Base-by-base conservation (phyloP, 1,140 invertebrate genomes). In the Frieseomelitta varia region DNA sequence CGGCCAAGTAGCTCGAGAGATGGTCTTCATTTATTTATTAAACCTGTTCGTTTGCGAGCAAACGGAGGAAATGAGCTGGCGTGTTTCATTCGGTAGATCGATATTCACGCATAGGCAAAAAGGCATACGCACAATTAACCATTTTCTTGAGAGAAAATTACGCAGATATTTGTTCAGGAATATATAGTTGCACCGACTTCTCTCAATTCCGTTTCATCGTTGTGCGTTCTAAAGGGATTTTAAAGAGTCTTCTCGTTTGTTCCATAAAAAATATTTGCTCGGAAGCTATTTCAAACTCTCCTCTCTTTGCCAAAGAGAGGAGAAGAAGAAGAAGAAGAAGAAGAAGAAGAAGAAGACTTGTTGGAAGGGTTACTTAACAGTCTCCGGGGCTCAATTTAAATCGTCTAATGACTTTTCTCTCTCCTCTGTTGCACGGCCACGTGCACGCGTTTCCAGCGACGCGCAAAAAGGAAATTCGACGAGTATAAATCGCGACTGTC, bases 401-500 rank as follows among this genome's bases (percentile, higher is more conserved):
- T 88, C 85, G 78, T 65, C 65, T 87, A 86, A 88, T 78, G 73
- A 58, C 68, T 69, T 63, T 15, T 34, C 34, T 17, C 71, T 76
- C 73, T 39, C 27, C 4, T 19, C n/a, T 8, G 39, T n/a, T 63
- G 14, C 6, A 30, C n/a, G 12, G 14, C 24, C 51, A 39, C 71
- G 63, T 51, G 51, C 61, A 21, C 34, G 51, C 1, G 53, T 12
- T 15, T 15, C 27, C 6, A 4, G 21, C 56, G 51, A 47, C n/a
- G 67, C 58, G 63, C 75, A 87, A 90, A 85, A 85, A 89, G 85
- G 83, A 90, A 87, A 89, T 89, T 89, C 71, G 84, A 72, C 80
- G 30, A n/a, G 69, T 89, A 79, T 89, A 90, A 90, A 90, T 89
- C 80, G 85, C 73, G 47, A 87, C 65, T 67, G 83, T 30, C 30